Percentiles rank a stretch among this genome's conserved stretches.
Evolutionary conservation across 2,797 vertebrate genomes (phyloP).

Genomic region (Alca torda): DNA sequence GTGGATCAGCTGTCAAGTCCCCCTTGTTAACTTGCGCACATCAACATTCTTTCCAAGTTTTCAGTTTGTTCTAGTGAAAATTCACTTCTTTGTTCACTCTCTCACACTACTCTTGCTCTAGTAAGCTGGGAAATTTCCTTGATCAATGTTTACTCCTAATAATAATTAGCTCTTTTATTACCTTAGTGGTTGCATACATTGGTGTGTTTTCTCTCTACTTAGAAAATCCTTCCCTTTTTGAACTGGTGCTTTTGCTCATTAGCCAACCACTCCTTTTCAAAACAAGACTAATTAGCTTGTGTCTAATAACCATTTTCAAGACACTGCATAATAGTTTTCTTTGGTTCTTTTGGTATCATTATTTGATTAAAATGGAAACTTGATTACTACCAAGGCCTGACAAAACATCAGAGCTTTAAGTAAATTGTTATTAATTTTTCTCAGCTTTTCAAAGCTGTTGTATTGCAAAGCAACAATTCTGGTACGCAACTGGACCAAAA

Average conservation of each 20-base stretch:
- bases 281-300: neutral
- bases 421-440: neutral
- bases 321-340: neutral
- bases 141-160: neutral
- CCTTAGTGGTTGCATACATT: neutral
- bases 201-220: neutral
- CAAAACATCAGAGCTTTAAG: neutral
- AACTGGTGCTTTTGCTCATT: neutral
- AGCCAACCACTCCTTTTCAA: neutral
- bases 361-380: constrained; percentile 17
- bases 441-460: neutral
- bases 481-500: neutral
- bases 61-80: neutral
- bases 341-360: neutral
- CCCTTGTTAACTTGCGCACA: neutral
- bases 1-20: neutral
- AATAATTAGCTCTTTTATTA: neutral
- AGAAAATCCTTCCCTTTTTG: neutral
- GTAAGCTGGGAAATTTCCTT: neutral
- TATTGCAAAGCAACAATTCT: neutral
- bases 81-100: neutral
- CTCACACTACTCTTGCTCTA: neutral
- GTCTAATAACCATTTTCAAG: neutral
- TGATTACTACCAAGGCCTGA: neutral
- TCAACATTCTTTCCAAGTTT: neutral